Percentiles rank a stretch among this genome's conserved stretches.
Evolutionary conservation across 2,797 vertebrate species (phyloP).

Genomic region (Acrossocheilus fasciatus): DNA sequence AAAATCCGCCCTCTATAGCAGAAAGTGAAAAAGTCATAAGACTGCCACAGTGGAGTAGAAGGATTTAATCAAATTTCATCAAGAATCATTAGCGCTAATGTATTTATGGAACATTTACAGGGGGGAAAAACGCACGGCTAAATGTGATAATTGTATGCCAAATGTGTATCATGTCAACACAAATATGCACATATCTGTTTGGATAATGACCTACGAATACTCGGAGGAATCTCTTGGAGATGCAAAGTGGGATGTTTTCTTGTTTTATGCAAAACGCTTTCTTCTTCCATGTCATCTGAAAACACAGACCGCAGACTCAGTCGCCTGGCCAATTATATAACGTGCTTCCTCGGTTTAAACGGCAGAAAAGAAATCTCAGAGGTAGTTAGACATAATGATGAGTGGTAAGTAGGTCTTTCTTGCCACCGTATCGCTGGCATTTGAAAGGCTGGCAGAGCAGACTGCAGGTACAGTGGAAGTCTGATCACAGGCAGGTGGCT

Average conservation of each 20-base stretch:
- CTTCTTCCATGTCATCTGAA: conserved; percentile 35
- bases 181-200: conserved; percentile 71
- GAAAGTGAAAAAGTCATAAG: conserved; percentile 7
- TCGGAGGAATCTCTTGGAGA: conserved; percentile 68
- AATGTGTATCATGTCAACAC: conserved; percentile 65
- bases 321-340: conserved; percentile 77
- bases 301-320: conserved; percentile 75
- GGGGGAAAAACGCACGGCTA: conserved; percentile 23
- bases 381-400: conserved; percentile 76
- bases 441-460: conserved; percentile 64
- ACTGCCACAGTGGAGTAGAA: neutral
- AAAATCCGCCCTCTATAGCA: conserved; percentile 11
- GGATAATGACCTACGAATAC: conserved; percentile 70
- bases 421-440: conserved; percentile 56
- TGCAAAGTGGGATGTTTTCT: conserved; percentile 71
- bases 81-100: conserved; percentile 61
- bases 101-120: conserved; percentile 44
- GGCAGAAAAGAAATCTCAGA: conserved; percentile 65
- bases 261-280: conserved; percentile 72
- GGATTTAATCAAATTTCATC: conserved; percentile 55
- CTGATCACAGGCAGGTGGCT: conserved; percentile 59
- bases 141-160: conserved; percentile 65
- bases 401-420: conserved; percentile 69
- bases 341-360: conserved; percentile 71
- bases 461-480: conserved; percentile 64